Evolutionary conservation across 2,797 vertebrate genomes (phyloP), one percentile per base, ranked within the genome.

Genomic region (Dallia pectoralis): DNA sequence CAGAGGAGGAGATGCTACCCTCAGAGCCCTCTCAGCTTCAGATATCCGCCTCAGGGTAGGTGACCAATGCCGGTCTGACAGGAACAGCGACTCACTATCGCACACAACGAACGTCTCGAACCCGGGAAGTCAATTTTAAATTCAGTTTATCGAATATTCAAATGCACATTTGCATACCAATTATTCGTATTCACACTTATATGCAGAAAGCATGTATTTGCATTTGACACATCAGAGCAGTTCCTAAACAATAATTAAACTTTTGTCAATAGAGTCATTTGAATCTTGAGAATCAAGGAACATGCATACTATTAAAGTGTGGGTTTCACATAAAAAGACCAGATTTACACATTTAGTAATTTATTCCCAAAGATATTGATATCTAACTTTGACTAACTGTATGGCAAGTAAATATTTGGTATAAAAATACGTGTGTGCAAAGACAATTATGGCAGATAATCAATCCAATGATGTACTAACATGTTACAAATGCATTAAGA

Each of bases 11-110:
- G 92, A 95, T 97, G 90, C 95, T 97, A 84, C 94, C 96, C 88
- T 97, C 97, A 79, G 97, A 99, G 92, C 94, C 93, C 82, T 95
- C 96, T 69, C 92, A 96, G 86, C 94, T 95, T 88, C 95, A 95
- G 81, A 93, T 95, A 92, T 94, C 97, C 85, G 88, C 96, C 93
- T 95, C 97, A 93, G 97, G 97, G 97, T 98, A 96, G 98, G 97
- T 97, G 93, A 75, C 85, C 86, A 83, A 85, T 77, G 89, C 84
- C 84, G 85, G 81, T 81, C 84, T 82, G 85, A 80, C 81, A 86
- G 88, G 90, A 84, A 89, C 87, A 89, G 87, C 85, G 85, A 84
- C 83, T 83, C 75, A 86, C 83, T 81, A 79, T 79, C 80, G 86
- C 74, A 81, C 85, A 84, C 73, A 78, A 84, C 83, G 90, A 78